phyloP scores from a whole-genome alignment of 2,888 invertebrate species.

The Perizoma flavofasciatum region DNA sequence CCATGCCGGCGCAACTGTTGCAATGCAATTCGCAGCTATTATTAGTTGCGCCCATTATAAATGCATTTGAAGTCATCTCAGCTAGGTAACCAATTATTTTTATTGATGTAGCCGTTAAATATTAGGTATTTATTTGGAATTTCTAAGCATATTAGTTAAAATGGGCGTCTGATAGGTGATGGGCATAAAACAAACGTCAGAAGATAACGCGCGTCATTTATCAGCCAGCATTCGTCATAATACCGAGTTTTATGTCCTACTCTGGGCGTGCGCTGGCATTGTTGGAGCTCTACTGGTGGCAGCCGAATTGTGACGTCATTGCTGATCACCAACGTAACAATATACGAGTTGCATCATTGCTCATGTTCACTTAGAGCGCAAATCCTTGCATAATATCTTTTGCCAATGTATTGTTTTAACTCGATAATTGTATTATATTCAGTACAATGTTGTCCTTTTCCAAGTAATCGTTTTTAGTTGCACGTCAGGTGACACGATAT shows the following conservation, averaged over 20 bases:
- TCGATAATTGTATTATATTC: slow-evolving; percentile 10
- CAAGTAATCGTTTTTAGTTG: slow-evolving; percentile 28
- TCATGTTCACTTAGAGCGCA: slow-evolving; percentile 40
- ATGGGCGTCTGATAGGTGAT: slow-evolving; percentile 31
- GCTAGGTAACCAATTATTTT: neutral
- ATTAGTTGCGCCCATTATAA: slow-evolving; percentile 45
- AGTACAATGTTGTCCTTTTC: slow-evolving; percentile 18
- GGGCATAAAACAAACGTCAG: slow-evolving; percentile 45
- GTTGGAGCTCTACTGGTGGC: slow-evolving; percentile 34
- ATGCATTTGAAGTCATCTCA: slow-evolving; percentile 42
- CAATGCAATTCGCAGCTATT: slow-evolving; percentile 50
- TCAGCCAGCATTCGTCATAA: slow-evolving; percentile 45
- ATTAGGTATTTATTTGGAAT: too few relatives aligned
- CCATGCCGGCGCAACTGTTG: slow-evolving; percentile 47
- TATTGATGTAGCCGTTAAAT: too few relatives aligned
- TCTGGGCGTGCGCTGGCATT: slow-evolving; percentile 24
- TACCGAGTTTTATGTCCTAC: slow-evolving; percentile 17
- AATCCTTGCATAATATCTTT: slow-evolving; percentile 40
- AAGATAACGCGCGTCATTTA: slow-evolving; percentile 42
- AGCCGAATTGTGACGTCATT: slow-evolving; percentile 46
- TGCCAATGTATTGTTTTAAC: slow-evolving; percentile 28
- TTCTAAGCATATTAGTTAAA: neutral
- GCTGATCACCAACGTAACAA: slow-evolving; percentile 40
- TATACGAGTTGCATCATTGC: slow-evolving; percentile 46
- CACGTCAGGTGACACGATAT: slow-evolving; percentile 22